Base-by-base conservation (phyloP, 2,888 invertebrate species). In the Nomada ferruginata region DNA sequence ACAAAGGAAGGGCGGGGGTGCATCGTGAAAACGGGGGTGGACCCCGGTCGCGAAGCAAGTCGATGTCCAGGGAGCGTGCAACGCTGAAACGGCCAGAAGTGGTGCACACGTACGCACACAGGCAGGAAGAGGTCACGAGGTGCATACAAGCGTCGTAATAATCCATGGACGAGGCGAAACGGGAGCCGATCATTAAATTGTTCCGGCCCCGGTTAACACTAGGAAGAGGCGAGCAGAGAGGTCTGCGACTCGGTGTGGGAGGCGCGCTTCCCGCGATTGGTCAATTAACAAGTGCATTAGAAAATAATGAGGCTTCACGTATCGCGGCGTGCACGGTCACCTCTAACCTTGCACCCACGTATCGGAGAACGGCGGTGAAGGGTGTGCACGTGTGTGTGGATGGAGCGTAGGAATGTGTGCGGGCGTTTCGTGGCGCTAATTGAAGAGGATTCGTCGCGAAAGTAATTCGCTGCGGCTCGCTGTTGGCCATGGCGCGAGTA, bases 201-300 rank as follows among this genome's bases (percentile, higher is more conserved):
- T 93, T 93, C 93, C 93, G 91, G 91, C 90, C 85, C 84, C 91
- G 92, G 90, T 92, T 92, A 91, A 92, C 92, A 89, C 91, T 88
- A 87, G 89, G 89, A 91, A 87, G 88, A 89, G 87, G 82, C 83
- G 66, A 69, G 18, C 53, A n/a, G 66, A 55, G 64, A 80, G 80
- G 79, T 73, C 69, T 63, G 60, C 26, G 52, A 36, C 47, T 60
- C 70, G 57, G 55, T 69, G 84, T 85, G 90, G 89, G 87, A 89
- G 90, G 89, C 88, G 89, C 83, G 85, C 89, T 89, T 89, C 84
- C 88, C 86, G 84, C 90, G 91, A 93, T 92, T 92, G 92, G 91
- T 91, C 92, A 91, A 93, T 93, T 93, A 93, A 92, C 92, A 89
- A 90, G 88, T 86, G 91, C 92, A 93, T 93, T 93, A 93, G 92